Base-by-base conservation (phyloP, 2,113 vertebrate genomes). In the Psettodes erumei region DNA sequence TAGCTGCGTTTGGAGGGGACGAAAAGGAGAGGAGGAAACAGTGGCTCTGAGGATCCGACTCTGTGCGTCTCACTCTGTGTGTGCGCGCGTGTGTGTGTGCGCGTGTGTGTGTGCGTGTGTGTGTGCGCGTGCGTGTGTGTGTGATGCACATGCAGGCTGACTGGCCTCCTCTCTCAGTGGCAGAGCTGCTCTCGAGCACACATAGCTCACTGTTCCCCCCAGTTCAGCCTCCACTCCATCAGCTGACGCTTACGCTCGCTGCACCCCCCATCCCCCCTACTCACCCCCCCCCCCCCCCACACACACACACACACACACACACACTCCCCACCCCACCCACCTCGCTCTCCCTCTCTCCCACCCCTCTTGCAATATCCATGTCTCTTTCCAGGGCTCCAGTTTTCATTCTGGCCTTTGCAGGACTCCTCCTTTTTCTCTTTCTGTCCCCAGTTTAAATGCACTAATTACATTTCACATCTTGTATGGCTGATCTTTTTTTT, bases 171-270 rank as follows among this genome's bases (percentile, higher is more conserved):
- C 53, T 75, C 60, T 72, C 63, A 30, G 71, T 79, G 79, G 71
- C 79, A 84, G 64, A 76, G 70, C 78, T 72, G 64, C 61, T 70
- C 53, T 77, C 45, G 13, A 67, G 54, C 77, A 79, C 78, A 84
- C 82, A 89, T 70, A 68, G 38, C 73, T 89, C 82, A 83, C 77
- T 77, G 86, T 86, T 88, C 54, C 63, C 55, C 68, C 84, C 42
- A 28, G 80, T 76, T 86, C 62, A 69, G 60, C 71, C 35, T 67
- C 80, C 70, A 74, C 76, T 89, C 83, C 77, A 84, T 89, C 88
- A 86, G 81, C 69, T 66, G 40, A 63, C 51, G 9, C 63, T 75
- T 74, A 75, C 53, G 7, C 58, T 28, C 27, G 19, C 40, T 66
- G 58, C 69, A 27, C 27, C 19, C 48, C 68, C 58, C 3, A 60